These are phyloP conservation scores for Pocillopora verrucosa DNA, from an alignment of 64 coral and sea anemone genomes.

Conservation along the genomic window DNA sequence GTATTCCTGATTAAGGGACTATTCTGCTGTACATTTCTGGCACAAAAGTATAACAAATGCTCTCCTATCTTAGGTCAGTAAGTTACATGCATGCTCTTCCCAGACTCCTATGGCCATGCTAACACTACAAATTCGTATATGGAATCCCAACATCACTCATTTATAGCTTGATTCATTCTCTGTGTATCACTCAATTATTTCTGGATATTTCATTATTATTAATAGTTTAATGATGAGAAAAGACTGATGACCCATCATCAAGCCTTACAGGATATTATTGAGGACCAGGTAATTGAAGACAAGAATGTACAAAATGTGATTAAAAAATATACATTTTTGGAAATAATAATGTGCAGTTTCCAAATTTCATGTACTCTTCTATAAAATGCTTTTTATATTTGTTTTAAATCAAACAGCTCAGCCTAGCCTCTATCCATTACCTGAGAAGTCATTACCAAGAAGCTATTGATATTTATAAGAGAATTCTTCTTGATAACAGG, in stretches of 20 bases:
- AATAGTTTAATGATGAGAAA: constrained; percentile 99
- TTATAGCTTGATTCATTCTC: not conserved
- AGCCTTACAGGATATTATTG: constrained; percentile 95
- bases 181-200: not conserved
- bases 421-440: constrained; percentile 96
- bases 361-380: too few species aligned
- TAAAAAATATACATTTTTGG: too few species aligned
- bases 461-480: constrained; percentile 99
- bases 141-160: too few species aligned
- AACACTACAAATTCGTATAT: too few species aligned
- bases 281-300: constrained; percentile 74
- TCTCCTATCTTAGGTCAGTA: too few species aligned
- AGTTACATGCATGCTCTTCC: too few species aligned
- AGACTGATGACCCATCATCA: constrained; percentile 91
- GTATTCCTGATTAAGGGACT: too few species aligned
- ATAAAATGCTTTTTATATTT: too few species aligned
- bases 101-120: too few species aligned
- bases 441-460: constrained; percentile 99
- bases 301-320: not conserved
- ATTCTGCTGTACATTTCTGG: too few species aligned
- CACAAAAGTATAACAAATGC: too few species aligned
- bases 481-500: constrained; percentile 97
- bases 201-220: not conserved
- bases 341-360: too few species aligned
- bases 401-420: constrained; percentile 51